Conservation (phyloP, 2,888 invertebrate genomes). For the Homarus gammarus region DNA sequence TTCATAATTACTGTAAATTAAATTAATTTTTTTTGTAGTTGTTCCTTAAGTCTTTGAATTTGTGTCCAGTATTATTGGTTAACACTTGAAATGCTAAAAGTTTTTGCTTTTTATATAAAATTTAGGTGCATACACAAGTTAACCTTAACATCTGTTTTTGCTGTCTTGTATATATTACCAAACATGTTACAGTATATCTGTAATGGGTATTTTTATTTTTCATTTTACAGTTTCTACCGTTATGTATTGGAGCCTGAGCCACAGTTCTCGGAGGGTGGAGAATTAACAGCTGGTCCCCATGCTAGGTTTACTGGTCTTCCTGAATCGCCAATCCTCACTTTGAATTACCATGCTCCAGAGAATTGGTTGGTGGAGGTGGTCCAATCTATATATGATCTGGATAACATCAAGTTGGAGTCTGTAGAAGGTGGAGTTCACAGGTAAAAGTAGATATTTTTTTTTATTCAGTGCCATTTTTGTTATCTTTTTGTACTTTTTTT, state of each 20-base stretch:
- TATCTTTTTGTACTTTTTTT: too few species aligned
- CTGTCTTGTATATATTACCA: background rate
- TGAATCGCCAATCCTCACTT: constrained; percentile 93
- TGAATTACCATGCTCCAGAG: constrained; percentile 93
- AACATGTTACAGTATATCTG: too few species aligned
- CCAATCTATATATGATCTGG: constrained; percentile 95
- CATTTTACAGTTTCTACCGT: constrained; percentile 91
- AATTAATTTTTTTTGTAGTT: too few species aligned
- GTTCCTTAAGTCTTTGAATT: too few species aligned
- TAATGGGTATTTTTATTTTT: too few species aligned
- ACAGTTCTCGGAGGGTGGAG: constrained; percentile 82
- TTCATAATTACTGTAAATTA: too few species aligned
- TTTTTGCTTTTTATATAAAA: too few species aligned
- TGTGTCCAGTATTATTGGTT: too few species aligned
- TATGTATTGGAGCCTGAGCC: constrained; percentile 95
- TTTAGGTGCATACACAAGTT: too few species aligned
- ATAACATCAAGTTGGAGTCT: constrained; percentile 96
- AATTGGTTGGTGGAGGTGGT: constrained; percentile 98
- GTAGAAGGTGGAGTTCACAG: constrained; percentile 90
- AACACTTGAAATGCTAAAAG: too few species aligned
- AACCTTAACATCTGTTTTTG: background rate
- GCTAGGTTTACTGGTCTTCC: constrained; percentile 95
- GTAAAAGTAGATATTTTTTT: too few species aligned
- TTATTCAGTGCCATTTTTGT: too few species aligned
- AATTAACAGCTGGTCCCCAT: constrained; percentile 86